These are phyloP conservation scores for Drosophila yakuba DNA, from an alignment of 1,140 invertebrate species.

Conservation along the genomic window DNA sequence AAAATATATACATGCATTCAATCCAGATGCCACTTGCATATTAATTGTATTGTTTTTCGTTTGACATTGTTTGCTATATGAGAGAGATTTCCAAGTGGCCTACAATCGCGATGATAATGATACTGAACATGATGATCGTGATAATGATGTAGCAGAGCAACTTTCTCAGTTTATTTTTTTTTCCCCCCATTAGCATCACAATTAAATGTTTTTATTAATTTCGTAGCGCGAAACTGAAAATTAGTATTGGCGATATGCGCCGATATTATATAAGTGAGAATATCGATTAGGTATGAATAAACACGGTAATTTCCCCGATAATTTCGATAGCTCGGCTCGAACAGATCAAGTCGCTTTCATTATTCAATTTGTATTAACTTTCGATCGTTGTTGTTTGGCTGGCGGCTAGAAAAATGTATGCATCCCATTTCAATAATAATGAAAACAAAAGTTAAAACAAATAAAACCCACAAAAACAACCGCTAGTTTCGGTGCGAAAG, in stretches of 20 bases:
- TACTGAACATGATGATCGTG: conserved; percentile 4
- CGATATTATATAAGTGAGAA: conserved; percentile 56
- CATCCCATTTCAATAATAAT: conserved; percentile 76
- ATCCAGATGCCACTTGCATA: conserved; percentile 10
- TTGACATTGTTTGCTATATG: conserved; percentile 5
- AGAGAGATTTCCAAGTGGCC: conserved; percentile 31
- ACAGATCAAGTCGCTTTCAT: conserved; percentile 32
- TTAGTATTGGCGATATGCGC: neutral
- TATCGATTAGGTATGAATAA: conserved; percentile 28
- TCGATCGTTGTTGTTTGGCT: conserved; percentile 61
- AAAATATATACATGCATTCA: conserved; percentile 24
- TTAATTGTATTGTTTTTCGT: conserved; percentile 18
- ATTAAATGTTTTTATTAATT: conserved; percentile 56
- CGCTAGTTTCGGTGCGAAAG: conserved; percentile 42
- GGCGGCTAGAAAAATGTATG: conserved; percentile 73
- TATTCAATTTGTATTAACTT: conserved; percentile 69
- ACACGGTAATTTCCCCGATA: conserved; percentile 28
- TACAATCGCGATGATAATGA: conserved; percentile 23
- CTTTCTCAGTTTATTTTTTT: conserved; percentile 60
- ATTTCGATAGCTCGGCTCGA: conserved; percentile 1
- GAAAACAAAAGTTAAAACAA: conserved; percentile 80
- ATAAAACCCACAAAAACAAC: conserved; percentile 54
- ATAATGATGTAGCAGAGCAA: conserved; percentile 46
- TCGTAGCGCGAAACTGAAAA: conserved; percentile 9
- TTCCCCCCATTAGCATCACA: conserved; percentile 58